Base-by-base conservation (phyloP, 2,113 vertebrate genomes). In the Callopanchax toddi region DNA sequence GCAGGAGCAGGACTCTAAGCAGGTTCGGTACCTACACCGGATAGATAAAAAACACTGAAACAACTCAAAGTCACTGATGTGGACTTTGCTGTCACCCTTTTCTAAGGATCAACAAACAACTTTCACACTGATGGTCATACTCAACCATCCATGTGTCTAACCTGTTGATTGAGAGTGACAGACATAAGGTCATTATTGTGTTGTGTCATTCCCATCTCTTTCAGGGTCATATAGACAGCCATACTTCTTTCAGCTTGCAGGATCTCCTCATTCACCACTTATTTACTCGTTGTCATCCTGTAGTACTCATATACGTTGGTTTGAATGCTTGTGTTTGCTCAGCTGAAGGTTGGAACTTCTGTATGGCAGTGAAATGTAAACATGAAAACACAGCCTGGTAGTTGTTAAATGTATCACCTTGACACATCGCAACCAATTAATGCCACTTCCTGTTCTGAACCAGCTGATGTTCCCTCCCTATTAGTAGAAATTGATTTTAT, bases 241-340 rank as follows among this genome's bases (percentile, higher is more conserved):
- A 34, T 16, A 36, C 15, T 39, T 46, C 22, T 69, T 67, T 57
- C 13, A 42, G 4, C 23, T 50, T 45, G 13, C 57, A 29, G 53
- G 21, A 45, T 55, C 50, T 42, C 17, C 60, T 70, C 75, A 56
- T 85, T 79, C 74, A 68, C 67, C 74, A 55, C 69, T 40, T 43
- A 68, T 72, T 84, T 67, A 68, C 75, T 56, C 60, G 67, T 75
- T 72, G 61, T 86, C 60, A 76, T 74, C 59, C 8, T 64, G n/a
- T 51, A 40, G 63, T 46, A 64, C 56, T 82, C 65, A 13, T 25
- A 21, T 29, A 15, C 72, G 12, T 36, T 29, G 60, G 52, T 74
- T 81, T 86, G 78, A 82, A 83, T 87, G 78, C 80, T 57, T 37
- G 74, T 90, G 87, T 92, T 91, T 91, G 86, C 81, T 89, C 89